Percentiles rank a stretch among this genome's conserved stretches.
phyloP scores from a whole-genome alignment of 2,797 vertebrate genomes.

The Amphiprion clarkii region DNA sequence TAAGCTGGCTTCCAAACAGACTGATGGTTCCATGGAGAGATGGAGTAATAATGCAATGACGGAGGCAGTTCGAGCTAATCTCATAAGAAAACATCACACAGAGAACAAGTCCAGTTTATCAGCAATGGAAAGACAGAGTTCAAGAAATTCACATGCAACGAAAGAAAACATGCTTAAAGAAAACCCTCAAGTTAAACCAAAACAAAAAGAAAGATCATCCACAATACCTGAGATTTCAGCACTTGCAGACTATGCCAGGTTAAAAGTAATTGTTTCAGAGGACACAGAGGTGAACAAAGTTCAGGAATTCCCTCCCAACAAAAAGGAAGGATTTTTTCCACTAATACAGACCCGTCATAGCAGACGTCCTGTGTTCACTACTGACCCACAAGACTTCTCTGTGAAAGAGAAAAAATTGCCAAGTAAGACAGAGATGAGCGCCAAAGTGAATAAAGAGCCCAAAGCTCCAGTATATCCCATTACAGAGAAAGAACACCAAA shows the following conservation, averaged over 20 bases:
- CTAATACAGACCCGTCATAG: slow-evolving; percentile 77
- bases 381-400: slow-evolving; percentile 54
- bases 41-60: slow-evolving; percentile 42
- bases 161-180: slow-evolving; percentile 43
- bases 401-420: slow-evolving; percentile 61
- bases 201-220: slow-evolving; percentile 63
- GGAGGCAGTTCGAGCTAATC: slow-evolving; percentile 43
- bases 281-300: slow-evolving; percentile 55
- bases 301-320: slow-evolving; percentile 76
- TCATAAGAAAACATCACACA: slow-evolving; percentile 47
- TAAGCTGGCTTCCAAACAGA: slow-evolving; percentile 42
- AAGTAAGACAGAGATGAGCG: slow-evolving; percentile 61
- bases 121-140: slow-evolving; percentile 52
- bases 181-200: slow-evolving; percentile 68
- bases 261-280: slow-evolving; percentile 85
- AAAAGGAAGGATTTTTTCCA: slow-evolving; percentile 83
- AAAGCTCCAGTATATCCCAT: slow-evolving; percentile 76
- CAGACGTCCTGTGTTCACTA: slow-evolving; percentile 76
- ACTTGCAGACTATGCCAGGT: slow-evolving; percentile 85
- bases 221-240: slow-evolving; percentile 84
- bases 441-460: slow-evolving; percentile 73
- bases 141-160: slow-evolving; percentile 36
- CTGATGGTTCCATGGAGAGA: slow-evolving; percentile 35
- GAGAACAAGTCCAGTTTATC: slow-evolving; percentile 40
- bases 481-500: slow-evolving; percentile 78